phyloP scores from a whole-genome alignment of 1,140 invertebrate genomes.

The Xylocopa sonorina region DNA sequence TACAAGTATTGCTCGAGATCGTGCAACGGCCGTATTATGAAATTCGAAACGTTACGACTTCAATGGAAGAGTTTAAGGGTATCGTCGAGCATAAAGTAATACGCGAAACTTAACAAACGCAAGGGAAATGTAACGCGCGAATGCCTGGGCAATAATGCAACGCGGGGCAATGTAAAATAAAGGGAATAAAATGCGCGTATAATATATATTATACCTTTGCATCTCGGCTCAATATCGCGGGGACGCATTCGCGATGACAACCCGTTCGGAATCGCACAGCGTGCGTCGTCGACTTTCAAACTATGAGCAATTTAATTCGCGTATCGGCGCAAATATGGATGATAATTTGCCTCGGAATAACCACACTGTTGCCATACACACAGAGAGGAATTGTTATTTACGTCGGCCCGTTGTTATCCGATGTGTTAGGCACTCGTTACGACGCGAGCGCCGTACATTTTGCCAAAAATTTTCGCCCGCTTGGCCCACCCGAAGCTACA shows the following conservation, averaged over 20 bases:
- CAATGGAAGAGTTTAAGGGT: too few species aligned
- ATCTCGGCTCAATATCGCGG: neutral
- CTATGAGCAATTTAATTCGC: neutral
- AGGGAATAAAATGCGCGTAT: too few species aligned
- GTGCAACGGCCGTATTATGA: neutral
- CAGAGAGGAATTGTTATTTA: conserved; percentile 9
- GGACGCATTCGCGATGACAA: too few species aligned
- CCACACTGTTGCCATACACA: neutral
- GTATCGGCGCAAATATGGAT: neutral
- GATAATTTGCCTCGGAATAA: neutral
- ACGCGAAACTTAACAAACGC: too few species aligned
- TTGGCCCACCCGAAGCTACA: conserved; percentile 34
- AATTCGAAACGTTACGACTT: too few species aligned
- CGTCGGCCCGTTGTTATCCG: neutral
- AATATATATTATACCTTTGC: too few species aligned
- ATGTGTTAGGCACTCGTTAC: neutral
- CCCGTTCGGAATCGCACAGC: neutral
- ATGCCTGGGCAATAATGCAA: too few species aligned
- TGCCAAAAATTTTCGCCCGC: neutral
- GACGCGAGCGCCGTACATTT: neutral
- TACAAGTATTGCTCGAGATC: neutral
- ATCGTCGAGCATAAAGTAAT: too few species aligned
- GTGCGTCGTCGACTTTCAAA: neutral
- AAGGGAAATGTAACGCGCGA: too few species aligned
- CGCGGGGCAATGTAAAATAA: too few species aligned